A percentile compares a stretch with the other conserved stretches of the same genome.
These are phyloP conservation scores for Philotrypesis tridentata DNA, from an alignment of 1,140 invertebrate genomes.

Conservation along the genomic window DNA sequence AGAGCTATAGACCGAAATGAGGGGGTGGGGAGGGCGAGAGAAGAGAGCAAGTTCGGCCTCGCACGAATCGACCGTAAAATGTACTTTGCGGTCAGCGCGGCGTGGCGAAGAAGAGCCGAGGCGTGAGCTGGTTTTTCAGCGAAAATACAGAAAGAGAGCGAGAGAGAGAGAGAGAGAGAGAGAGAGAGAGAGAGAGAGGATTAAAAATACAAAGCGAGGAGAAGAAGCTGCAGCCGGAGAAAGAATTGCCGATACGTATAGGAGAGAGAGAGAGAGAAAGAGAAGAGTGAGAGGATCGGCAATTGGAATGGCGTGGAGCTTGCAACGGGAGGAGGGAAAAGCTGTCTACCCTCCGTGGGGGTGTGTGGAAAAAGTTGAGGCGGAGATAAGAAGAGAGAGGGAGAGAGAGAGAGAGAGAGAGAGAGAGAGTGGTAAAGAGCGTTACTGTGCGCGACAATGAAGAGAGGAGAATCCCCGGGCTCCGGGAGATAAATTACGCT, in stretches of 20 bases:
- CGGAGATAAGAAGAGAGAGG: neutral
- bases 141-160: constrained; percentile 8
- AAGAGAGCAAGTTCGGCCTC: neutral
- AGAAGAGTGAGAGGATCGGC: neutral
- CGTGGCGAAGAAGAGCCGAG: neutral
- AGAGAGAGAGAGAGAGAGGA: neutral
- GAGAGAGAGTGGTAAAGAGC: neutral
- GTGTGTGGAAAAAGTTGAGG: neutral
- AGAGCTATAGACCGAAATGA: neutral
- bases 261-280: neutral
- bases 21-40: neutral
- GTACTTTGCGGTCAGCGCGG: constrained; percentile 37
- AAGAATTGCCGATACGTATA: neutral
- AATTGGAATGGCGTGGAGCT: constrained; percentile 17
- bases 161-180: neutral
- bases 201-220: neutral
- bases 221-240: neutral
- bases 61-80: constrained; percentile 44
- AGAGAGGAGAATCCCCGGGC: neutral
- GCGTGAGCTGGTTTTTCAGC: constrained; percentile 32
- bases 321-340: neutral
- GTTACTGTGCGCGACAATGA: neutral
- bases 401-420: constrained; percentile 24
- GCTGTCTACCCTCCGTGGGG: neutral
- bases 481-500: constrained; percentile 21